Conservation (phyloP, 2,113 vertebrate genomes). For the Platysteira castanea region DNA sequence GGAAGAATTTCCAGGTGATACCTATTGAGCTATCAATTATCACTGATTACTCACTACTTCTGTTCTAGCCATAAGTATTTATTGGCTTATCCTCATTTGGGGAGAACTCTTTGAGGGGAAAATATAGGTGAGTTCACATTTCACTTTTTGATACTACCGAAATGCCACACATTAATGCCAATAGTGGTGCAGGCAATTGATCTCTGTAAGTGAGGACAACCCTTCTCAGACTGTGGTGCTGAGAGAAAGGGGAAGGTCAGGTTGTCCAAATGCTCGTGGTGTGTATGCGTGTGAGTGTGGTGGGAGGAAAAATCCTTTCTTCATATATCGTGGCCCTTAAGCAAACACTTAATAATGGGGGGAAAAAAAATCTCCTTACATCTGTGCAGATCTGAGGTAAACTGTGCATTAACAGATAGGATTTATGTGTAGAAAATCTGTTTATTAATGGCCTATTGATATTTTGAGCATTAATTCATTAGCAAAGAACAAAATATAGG, state of each 20-base stretch:
- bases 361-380: accelerated
- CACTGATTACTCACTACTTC: background rate
- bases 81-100: background rate
- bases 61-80: background rate
- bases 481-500: background rate
- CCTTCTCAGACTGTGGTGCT: background rate
- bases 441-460: background rate
- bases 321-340: background rate
- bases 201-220: background rate
- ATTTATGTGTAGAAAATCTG: background rate
- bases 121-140: background rate
- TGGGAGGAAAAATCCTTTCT: background rate
- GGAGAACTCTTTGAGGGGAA: background rate
- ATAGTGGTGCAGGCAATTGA: background rate
- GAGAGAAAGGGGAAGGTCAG: background rate
- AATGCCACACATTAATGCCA: background rate
- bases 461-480: background rate
- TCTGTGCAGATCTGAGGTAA: background rate
- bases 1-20: background rate
- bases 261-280: background rate
- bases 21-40: background rate
- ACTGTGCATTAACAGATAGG: background rate
- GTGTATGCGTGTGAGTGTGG: background rate
- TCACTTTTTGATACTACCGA: background rate
- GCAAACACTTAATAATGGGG: background rate